Base-by-base conservation (phyloP, 2,888 invertebrate genomes). In the Heteromyza rotundicornis region DNA sequence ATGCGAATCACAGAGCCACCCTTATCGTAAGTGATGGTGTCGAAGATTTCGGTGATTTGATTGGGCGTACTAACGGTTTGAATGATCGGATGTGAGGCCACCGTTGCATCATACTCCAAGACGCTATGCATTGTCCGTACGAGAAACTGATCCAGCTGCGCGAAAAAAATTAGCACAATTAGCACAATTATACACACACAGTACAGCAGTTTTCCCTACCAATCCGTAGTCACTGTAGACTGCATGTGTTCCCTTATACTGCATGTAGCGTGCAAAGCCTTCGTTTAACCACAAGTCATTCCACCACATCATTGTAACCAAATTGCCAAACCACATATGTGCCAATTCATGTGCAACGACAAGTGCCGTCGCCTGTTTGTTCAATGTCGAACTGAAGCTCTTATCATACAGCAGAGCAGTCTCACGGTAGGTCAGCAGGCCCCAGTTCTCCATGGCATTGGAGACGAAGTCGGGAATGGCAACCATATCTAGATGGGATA, bases 371-470 rank as follows among this genome's bases (percentile, higher is more conserved):
- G 86, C 84, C 72, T 93, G 89, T 76, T 91, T 90, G 76, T 93
- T 92, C n/a, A 80, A 78, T 0, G 91, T 87, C 0, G 95, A 92
- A 40, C 92, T 92, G 8, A 88, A 88, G 0, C 83, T 81, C 10
- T 86, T 82, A 71, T 95, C 91, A 69, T 91, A 93, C 0, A 98
- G 86, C 60, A 98, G 86, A 58, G 90, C 87, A 0, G 91, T 90
- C 84, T 97, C 96, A 66, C 96, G 86, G 81, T 91, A 98, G 0
- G 96, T 96, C 1, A 98, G 91, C 35, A 98, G 84, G 1, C 88
- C 88, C 98, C 98, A 98, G 94, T 84, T 96, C 92, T 97, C 98
- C 88, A 97, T 98, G 0, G 97, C 97, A 2, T 95, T 95, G 0
- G 80, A 77, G 3, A 75, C 69, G 55, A 79, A 81, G 63, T 82